Evolutionary conservation across 2,888 invertebrate species (phyloP).

Genomic region (Hypena proboscidalis): DNA sequence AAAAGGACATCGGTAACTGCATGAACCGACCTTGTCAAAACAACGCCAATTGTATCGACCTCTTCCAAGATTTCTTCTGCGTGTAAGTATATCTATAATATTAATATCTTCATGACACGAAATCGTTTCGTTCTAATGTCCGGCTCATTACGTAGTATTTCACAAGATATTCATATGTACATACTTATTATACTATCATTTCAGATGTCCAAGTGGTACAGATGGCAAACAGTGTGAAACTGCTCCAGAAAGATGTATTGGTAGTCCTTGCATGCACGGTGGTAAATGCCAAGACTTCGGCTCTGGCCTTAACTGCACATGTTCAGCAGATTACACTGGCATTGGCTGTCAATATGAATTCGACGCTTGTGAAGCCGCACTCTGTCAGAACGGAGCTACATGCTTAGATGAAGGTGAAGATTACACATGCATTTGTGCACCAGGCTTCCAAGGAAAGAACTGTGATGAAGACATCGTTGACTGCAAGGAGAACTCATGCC

Average conservation of each 20-base stretch:
- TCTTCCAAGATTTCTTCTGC: constrained; percentile 96
- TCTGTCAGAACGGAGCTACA: constrained; percentile 97
- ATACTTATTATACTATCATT: constrained; percentile 36
- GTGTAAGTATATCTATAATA: constrained; percentile 87
- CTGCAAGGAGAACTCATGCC: constrained; percentile 97
- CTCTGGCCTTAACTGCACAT: constrained; percentile 97
- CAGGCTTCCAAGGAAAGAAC: constrained; percentile 92
- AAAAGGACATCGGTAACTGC: constrained; percentile 95
- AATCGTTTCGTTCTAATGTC: no score
- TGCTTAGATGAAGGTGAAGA: constrained; percentile 94
- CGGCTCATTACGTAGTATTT: no score
- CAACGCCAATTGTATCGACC: constrained; percentile 95
- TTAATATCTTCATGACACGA: neutral
- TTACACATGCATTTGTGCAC: constrained; percentile 94
- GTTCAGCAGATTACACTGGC: constrained; percentile 93
- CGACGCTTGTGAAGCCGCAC: constrained; percentile 94
- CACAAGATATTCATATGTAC: neutral
- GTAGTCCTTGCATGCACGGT: constrained; percentile 97
- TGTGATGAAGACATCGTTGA: constrained; percentile 96
- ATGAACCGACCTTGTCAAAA: constrained; percentile 95
- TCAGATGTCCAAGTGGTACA: constrained; percentile 95
- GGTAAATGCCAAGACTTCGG: constrained; percentile 98
- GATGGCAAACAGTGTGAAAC: constrained; percentile 99
- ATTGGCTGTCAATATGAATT: constrained; percentile 97
- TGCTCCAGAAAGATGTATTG: constrained; percentile 97